These are phyloP conservation scores for Cryptomyrus ogoouensis DNA, from an alignment of 2,113 vertebrate genomes.

Conservation along the genomic window DNA sequence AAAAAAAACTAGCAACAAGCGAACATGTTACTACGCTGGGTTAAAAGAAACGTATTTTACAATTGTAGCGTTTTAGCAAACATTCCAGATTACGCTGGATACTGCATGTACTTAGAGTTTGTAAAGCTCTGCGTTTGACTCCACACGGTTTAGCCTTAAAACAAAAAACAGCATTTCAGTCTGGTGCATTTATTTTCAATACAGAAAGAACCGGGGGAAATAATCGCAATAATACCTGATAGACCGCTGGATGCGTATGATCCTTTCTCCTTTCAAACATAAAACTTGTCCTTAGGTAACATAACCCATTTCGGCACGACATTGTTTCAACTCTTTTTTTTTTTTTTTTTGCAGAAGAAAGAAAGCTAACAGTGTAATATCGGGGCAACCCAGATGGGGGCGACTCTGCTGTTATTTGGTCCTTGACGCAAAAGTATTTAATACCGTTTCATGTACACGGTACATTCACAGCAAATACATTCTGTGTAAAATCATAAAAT, in stretches of 20 bases:
- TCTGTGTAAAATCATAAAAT: background rate
- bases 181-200: background rate
- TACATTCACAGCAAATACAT: background rate
- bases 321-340: background rate
- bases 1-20: background rate
- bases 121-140: background rate
- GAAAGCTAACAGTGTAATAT: constrained; percentile 43
- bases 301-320: background rate
- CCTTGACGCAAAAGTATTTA: background rate
- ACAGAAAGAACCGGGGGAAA: background rate
- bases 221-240: constrained; percentile 17
- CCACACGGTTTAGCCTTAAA: background rate
- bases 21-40: background rate
- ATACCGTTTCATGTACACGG: background rate
- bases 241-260: background rate
- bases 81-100: background rate
- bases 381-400: constrained; percentile 56
- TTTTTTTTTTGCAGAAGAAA: constrained; percentile 2
- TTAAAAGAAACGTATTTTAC: background rate
- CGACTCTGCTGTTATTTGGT: constrained; percentile 30
- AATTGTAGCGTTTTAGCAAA: background rate
- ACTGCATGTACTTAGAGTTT: background rate
- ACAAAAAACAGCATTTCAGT: background rate
- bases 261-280: background rate
- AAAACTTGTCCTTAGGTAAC: background rate